Base-by-base conservation (phyloP, 2,113 vertebrate species). In the Callopanchax toddi region DNA sequence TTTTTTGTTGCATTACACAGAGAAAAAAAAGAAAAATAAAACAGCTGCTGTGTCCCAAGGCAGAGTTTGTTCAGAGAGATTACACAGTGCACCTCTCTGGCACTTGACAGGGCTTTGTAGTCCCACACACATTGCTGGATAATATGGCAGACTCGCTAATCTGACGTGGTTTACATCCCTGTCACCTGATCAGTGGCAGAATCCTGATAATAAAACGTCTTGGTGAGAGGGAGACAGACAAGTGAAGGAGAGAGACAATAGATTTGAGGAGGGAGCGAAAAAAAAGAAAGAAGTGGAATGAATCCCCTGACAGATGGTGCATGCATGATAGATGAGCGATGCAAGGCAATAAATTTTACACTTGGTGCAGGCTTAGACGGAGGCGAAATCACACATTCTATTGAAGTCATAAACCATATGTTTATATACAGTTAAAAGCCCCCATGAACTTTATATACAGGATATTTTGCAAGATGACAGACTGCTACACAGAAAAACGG, bases 51-150 rank as follows among this genome's bases (percentile, higher is more conserved):
- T 57, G 63, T 69, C 86, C 74, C 67, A 60, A 65, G 63, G 85
- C 83, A 66, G 61, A 76, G 73, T 87, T 78, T 84, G 83, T 79
- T 66, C 86, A 82, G 58, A 76, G 72, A 90, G 76, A 89, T 84
- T 86, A 80, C 58, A 75, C 73, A 72, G 60, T 48, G 69, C 43
- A 51, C 50, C 72, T 79, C 74, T 62, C 54, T 72, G 76, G 60
- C 75, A 75, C 72, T 81, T 82, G 76, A 81, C 83, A 83, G 55
- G 71, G 72, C 57, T 87, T 83, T 86, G 78, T 79, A 72, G 66
- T 78, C 72, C 71, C 72, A 83, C 70, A 76, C 79, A 78, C 66
- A 70, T 78, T 73, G 73, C 67, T 74, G 54, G 53, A 58, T 73
- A 66, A 82, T 78, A 40, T 79, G 64, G 25, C 69, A 76, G 71